Conservation (phyloP, 2,113 vertebrate species). For the Urocolius indicus region DNA sequence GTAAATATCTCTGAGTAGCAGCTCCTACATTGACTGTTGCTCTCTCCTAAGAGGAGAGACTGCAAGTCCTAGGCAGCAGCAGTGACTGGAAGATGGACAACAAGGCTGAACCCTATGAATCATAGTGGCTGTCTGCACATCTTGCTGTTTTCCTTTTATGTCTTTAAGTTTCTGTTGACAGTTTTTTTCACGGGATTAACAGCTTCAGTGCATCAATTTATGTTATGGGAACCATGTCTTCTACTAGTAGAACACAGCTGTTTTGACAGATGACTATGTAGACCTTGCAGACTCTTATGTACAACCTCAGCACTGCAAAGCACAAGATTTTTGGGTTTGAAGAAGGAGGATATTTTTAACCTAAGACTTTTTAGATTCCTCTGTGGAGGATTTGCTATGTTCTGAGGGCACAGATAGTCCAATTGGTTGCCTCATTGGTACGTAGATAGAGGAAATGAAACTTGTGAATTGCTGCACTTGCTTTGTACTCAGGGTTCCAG, state of each 20-base stretch:
- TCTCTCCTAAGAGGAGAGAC: neutral
- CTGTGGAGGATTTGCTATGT: neutral
- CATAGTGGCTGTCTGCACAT: rapidly evolving
- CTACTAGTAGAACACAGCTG: neutral
- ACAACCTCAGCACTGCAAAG: neutral
- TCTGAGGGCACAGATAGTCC: neutral
- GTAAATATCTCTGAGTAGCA: neutral
- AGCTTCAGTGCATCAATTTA: neutral
- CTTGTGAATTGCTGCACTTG: neutral
- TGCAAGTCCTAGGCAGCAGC: neutral
- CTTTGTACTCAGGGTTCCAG: neutral
- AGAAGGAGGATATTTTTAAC: neutral
- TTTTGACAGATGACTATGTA: neutral
- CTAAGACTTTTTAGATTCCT: neutral
- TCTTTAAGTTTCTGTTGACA: neutral
- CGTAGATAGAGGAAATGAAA: neutral
- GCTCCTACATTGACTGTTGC: neutral
- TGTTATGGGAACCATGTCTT: neutral
- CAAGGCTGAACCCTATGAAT: neutral
- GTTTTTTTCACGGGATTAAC: neutral
- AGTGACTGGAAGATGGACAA: neutral
- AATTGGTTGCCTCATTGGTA: neutral
- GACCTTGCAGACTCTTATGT: neutral
- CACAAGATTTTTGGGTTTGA: neutral
- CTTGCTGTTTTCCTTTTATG: neutral